Percentiles rank a stretch among this genome's conserved stretches.
These are phyloP conservation scores for Dichetophora obliterata DNA, from an alignment of 2,888 invertebrate genomes.

Conservation along the genomic window DNA sequence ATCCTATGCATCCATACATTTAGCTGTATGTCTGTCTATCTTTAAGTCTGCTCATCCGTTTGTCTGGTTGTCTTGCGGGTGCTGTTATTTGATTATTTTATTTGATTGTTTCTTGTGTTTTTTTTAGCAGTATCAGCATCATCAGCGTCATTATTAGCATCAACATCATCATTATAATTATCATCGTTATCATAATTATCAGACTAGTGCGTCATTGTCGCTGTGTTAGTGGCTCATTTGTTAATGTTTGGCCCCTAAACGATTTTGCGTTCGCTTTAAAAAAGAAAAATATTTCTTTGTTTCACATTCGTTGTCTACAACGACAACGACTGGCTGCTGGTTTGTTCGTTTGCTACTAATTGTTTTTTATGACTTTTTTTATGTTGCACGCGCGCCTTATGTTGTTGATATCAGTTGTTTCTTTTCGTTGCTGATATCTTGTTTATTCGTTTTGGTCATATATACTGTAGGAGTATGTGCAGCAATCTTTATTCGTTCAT, in stretches of 20 bases:
- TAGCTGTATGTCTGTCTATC: neutral
- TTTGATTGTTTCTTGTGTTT: neutral
- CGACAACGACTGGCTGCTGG: neutral
- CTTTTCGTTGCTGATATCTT: neutral
- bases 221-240: slow-evolving; percentile 2
- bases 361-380: slow-evolving; percentile 22
- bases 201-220: neutral
- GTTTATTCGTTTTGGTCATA: no score
- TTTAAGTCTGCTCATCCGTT: neutral
- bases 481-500: no score
- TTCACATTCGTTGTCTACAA: neutral
- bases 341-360: neutral
- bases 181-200: neutral
- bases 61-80: no score
- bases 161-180: neutral
- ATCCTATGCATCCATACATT: neutral
- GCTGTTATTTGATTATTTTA: neutral
- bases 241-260: slow-evolving; percentile 13
- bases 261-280: neutral
- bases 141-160: neutral
- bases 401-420: slow-evolving; percentile 3
- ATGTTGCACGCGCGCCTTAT: slow-evolving; percentile 6
- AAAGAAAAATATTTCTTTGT: neutral
- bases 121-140: neutral
- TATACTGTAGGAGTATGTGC: no score